These are phyloP conservation scores for Drosophila hawaiiensis DNA, from an alignment of 2,888 invertebrate genomes.

Conservation along the genomic window DNA sequence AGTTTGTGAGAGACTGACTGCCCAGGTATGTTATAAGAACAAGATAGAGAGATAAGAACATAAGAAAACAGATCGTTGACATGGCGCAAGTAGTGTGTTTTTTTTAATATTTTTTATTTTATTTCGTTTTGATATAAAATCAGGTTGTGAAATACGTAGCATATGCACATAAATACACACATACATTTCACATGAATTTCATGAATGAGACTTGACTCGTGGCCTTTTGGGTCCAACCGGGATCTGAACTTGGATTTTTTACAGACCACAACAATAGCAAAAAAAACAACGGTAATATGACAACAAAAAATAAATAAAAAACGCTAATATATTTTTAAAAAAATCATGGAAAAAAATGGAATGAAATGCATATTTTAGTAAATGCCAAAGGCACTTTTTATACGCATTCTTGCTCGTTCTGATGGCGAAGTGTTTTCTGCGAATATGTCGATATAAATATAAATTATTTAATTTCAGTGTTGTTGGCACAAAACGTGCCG, in stretches of 20 bases:
- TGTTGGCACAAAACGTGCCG: slow-evolving; percentile 41
- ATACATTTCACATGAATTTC: slow-evolving; percentile 45
- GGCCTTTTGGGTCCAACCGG: slow-evolving; percentile 20
- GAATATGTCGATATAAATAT: background rate
- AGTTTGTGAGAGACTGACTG: slow-evolving; percentile 13
- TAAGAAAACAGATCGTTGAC: slow-evolving; percentile 68
- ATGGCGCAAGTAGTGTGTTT: slow-evolving; percentile 71
- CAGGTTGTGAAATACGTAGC: slow-evolving; percentile 76
- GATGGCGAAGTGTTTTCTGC: slow-evolving; percentile 10
- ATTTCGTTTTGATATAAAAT: slow-evolving; percentile 28
- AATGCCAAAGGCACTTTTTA: slow-evolving; percentile 57
- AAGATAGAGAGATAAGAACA: slow-evolving; percentile 41
- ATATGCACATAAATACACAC: slow-evolving; percentile 23
- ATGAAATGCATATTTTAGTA: slow-evolving; percentile 59
- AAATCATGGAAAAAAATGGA: slow-evolving; percentile 12
- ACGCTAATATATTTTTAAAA: slow-evolving; percentile 8
- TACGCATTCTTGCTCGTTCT: slow-evolving; percentile 56
- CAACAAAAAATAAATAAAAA: slow-evolving; percentile 24
- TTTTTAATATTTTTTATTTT: slow-evolving; percentile 17
- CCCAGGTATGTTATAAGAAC: slow-evolving; percentile 51
- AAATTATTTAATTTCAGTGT: slow-evolving; percentile 20
- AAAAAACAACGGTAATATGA: slow-evolving; percentile 25
- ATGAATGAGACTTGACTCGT: slow-evolving; percentile 61
- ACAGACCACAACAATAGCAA: slow-evolving; percentile 41
- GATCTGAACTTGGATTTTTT: slow-evolving; percentile 22